Percentiles rank a stretch among this genome's conserved stretches.
Conservation (phyloP, 2,113 vertebrate species). For the Micronisus gabar region DNA sequence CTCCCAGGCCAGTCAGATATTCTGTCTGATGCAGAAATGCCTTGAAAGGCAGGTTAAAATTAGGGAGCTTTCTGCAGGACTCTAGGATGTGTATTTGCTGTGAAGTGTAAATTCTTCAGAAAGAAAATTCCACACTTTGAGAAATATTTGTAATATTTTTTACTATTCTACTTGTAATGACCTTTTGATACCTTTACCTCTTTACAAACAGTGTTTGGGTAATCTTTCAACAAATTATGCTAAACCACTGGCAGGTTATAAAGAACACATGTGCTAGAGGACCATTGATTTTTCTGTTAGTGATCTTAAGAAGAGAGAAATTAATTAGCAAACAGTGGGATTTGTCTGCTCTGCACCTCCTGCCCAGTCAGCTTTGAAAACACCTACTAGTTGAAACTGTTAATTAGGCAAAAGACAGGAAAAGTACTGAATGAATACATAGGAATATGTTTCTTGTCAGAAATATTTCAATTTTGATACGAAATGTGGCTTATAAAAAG, state of each 20-base stretch:
- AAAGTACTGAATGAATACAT: background rate
- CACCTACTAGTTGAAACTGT: background rate
- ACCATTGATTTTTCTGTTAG: conserved; percentile 26
- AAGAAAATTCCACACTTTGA: background rate
- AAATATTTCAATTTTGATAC: background rate
- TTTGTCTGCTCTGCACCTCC: background rate
- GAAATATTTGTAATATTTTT: background rate
- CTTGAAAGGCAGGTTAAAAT: background rate
- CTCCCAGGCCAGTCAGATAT: background rate
- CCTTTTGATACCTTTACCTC: background rate
- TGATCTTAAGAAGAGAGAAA: conserved; percentile 8
- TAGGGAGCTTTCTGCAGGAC: background rate
- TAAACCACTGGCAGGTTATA: background rate
- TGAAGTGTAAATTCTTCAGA: background rate
- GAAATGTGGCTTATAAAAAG: background rate
- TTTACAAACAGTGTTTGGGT: background rate
- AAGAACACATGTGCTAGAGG: background rate
- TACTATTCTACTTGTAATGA: background rate
- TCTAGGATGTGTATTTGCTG: background rate
- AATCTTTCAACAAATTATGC: conserved; percentile 18
- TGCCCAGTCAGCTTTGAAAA: conserved; percentile 35
- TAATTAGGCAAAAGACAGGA: conserved; percentile 18
- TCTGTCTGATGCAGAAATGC: background rate
- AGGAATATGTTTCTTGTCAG: background rate
- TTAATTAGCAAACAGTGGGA: conserved; percentile 34